phyloP scores from a whole-genome alignment of 2,797 vertebrate genomes.

The Tapirus indicus region DNA sequence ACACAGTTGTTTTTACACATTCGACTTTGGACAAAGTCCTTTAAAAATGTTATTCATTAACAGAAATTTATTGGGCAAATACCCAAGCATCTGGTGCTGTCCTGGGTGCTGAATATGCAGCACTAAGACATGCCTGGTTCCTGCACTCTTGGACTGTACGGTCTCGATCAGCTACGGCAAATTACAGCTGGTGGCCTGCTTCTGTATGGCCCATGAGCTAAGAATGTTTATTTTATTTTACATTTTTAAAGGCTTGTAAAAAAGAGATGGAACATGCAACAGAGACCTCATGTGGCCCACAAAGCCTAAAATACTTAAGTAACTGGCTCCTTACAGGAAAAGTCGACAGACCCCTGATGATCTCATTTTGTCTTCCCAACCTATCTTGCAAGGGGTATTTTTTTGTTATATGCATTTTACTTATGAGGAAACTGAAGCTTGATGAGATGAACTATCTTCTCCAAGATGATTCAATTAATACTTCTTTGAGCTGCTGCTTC shows the following conservation, averaged over 20 bases:
- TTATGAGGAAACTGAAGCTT: background rate
- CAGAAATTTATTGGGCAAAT: background rate
- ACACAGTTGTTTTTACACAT: background rate
- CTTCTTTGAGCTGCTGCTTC: background rate
- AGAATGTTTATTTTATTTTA: conserved; percentile 19
- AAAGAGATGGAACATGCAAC: background rate
- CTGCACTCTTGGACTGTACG: background rate
- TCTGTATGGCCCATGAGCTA: background rate
- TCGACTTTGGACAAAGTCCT: background rate
- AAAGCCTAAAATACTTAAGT: conserved; percentile 49
- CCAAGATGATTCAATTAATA: background rate
- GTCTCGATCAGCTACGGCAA: background rate
- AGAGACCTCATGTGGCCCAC: background rate
- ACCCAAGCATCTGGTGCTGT: background rate
- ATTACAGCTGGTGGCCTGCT: background rate
- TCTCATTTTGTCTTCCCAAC: background rate
- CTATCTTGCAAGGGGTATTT: background rate
- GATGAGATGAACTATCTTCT: background rate
- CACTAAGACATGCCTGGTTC: background rate
- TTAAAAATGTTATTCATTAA: background rate
- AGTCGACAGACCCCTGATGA: background rate
- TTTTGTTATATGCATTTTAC: conserved; percentile 7
- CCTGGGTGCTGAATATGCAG: background rate
- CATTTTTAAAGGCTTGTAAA: background rate
- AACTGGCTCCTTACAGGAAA: background rate